Conservation (phyloP, 2,797 vertebrate species). For the Craterocephalus amniculus region DNA sequence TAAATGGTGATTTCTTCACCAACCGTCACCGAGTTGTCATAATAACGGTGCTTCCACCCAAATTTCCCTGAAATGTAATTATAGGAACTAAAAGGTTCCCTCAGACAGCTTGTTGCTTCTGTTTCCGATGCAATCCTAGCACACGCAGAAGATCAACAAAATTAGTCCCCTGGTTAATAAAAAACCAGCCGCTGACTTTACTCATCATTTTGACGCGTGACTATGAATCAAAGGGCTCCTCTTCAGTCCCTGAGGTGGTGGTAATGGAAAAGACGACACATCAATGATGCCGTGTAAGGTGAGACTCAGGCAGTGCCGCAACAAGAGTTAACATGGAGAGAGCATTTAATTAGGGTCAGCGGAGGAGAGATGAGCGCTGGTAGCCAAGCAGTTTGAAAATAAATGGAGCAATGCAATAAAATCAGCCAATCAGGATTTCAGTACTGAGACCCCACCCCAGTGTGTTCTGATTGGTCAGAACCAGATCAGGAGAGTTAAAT, state of each 20-base stretch:
- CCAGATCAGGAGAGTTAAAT: neutral
- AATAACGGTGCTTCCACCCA: neutral
- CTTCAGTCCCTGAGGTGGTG: neutral
- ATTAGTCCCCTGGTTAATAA: neutral
- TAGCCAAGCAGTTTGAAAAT: neutral
- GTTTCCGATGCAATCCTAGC: neutral
- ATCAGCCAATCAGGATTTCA: neutral
- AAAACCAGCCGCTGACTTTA: neutral
- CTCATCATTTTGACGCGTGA: neutral
- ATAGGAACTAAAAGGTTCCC: neutral
- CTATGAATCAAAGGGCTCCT: neutral
- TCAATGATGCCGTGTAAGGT: neutral
- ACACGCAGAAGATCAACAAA: neutral
- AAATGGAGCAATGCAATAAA: neutral
- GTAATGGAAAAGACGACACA: neutral
- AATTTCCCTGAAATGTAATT: neutral
- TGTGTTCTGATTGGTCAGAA: neutral
- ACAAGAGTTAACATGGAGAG: neutral
- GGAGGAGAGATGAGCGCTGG: neutral
- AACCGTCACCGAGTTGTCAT: neutral
- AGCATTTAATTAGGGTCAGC: neutral
- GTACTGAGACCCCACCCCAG: too few species aligned
- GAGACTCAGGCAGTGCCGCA: neutral
- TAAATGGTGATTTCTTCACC: neutral
- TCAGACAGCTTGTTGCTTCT: neutral